Evolutionary conservation across 1,140 invertebrate genomes (phyloP).

Genomic region (Diachasma alloeum): DNA sequence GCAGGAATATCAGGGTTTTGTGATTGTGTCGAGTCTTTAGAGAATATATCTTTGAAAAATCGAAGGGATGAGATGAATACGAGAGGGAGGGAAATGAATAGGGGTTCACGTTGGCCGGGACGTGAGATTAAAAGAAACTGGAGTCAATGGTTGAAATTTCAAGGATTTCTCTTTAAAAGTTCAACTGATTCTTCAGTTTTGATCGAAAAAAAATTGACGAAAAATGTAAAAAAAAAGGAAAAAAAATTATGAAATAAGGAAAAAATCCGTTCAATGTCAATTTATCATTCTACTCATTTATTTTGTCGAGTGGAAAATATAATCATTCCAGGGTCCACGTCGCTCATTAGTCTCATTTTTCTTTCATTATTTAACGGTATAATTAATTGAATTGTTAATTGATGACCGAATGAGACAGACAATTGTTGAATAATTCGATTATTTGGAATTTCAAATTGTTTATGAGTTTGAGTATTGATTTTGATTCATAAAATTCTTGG

Average conservation of each 20-base stretch:
- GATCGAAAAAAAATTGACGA: not conserved
- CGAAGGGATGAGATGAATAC: not conserved
- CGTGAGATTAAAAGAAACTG: not conserved
- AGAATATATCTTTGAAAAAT: not conserved
- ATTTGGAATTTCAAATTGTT: too few species aligned
- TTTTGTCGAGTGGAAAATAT: not conserved
- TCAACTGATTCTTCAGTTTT: constrained; percentile 2
- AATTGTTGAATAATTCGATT: too few species aligned
- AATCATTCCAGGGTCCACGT: too few species aligned
- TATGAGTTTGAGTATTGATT: too few species aligned
- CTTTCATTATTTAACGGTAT: too few species aligned
- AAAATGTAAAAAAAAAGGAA: constrained; percentile 19
- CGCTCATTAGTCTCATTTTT: too few species aligned
- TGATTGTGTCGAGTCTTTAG: not conserved
- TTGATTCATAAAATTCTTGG: not conserved
- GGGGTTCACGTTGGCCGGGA: not conserved
- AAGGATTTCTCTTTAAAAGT: not conserved
- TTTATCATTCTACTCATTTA: not conserved
- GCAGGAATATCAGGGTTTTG: not conserved
- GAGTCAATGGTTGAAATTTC: not conserved
- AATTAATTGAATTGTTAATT: too few species aligned
- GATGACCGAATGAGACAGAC: too few species aligned
- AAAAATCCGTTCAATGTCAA: constrained; percentile 1
- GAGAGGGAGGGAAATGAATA: not conserved
- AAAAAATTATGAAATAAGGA: constrained; percentile 6